Evolutionary conservation across 2,797 vertebrate species (phyloP), one percentile per base, ranked within the genome.

Genomic region (Sebastes paucispinis): DNA sequence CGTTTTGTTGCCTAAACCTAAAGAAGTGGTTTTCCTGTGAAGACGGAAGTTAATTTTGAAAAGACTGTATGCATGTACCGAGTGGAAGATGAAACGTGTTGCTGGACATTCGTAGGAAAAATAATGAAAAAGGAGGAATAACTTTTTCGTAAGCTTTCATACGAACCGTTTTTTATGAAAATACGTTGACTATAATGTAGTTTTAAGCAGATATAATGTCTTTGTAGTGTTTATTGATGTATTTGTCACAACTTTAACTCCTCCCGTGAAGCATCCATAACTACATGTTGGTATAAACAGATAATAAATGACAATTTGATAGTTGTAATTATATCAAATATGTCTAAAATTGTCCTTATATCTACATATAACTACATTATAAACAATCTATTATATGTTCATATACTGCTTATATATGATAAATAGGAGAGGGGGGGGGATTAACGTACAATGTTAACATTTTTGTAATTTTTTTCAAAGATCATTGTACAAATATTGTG

Each of bases 401-500:
- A 67, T 54, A 68, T 25, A 62, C 36, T 65, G 43, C 63, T 27
- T 54, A 39, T 69, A 29, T 10, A n/a, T 43, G n/a, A 71, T 66
- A 43, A 54, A 62, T 34, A 12, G n/a, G 10, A 18, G 24, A 8
- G 54, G 54, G 54, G 54, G 14, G 52, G 27, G 16, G 43, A 20
- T 80, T 43, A 57, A 64, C 24, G 29, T 36, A 43, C 12, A 60
- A 18, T 68, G 63, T 73, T 32, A 66, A 65, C 36, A 66, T 50
- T 52, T 69, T 65, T 58, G 8, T 36, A 69, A 78, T 64, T 5
- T 82, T 75, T 63, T 69, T 71, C 8, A 58, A 69, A 52, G 47
- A 36, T 39, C 36, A 29, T 58, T 78, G 64, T 75, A 67, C 25
- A 75, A n/a, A 77, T 78, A 67, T n/a, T 65, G 63, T 75, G 16